Evolutionary conservation across 2,113 vertebrate genomes (phyloP).

Genomic region (Echinops telfairi): DNA sequence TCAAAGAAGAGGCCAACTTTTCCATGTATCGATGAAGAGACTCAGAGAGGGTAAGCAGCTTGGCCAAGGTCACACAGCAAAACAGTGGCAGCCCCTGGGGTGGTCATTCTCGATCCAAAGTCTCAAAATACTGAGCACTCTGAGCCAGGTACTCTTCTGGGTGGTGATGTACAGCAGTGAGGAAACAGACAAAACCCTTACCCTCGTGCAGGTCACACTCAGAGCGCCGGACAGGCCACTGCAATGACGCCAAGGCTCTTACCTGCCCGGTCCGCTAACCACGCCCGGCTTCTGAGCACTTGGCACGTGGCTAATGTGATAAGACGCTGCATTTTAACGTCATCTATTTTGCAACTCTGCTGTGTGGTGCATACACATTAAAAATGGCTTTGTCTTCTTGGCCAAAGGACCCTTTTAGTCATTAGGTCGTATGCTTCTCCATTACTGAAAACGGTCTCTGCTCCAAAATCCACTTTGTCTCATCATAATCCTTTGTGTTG

Average conservation of each 20-base stretch:
- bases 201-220: neutral
- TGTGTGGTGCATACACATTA: neutral
- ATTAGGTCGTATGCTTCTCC: neutral
- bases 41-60: neutral
- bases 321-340: neutral
- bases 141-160: neutral
- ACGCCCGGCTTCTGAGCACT: neutral
- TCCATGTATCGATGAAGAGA: neutral
- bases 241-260: neutral
- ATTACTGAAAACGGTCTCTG: constrained; percentile 28
- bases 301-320: neutral
- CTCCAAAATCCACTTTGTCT: neutral
- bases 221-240: neutral
- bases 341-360: neutral
- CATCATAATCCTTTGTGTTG: neutral
- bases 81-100: rapidly evolving
- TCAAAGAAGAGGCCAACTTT: neutral
- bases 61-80: neutral
- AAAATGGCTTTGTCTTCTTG: neutral
- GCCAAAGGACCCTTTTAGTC: neutral
- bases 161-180: neutral
- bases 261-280: neutral
- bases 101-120: neutral
- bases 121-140: neutral
- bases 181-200: neutral